These are phyloP conservation scores for Pterois miles DNA, from an alignment of 2,797 vertebrate genomes.

Conservation along the genomic window DNA sequence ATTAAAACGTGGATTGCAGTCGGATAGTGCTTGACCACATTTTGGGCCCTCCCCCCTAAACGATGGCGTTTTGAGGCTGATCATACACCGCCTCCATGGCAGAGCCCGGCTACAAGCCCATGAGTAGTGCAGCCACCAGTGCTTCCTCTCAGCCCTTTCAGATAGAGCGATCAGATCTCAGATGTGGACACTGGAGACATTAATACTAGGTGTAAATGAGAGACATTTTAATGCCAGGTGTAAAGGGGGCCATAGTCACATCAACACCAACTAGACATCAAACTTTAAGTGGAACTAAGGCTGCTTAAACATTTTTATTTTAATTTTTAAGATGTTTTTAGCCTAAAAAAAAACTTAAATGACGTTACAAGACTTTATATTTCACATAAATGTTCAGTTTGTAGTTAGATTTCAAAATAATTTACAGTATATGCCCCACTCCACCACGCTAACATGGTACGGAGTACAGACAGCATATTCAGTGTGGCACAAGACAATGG, in stretches of 20 bases:
- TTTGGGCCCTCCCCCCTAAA: too few species aligned
- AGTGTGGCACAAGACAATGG: background rate
- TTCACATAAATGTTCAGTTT: background rate
- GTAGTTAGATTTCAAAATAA: background rate
- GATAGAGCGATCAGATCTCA: too few species aligned
- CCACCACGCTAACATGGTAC: background rate
- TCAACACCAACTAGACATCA: background rate
- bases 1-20: too few species aligned
- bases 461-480: background rate
- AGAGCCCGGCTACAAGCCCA: too few species aligned
- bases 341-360: background rate
- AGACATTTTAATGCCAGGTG: too few species aligned
- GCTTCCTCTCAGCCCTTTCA: too few species aligned
- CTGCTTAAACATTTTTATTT: background rate
- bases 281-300: background rate
- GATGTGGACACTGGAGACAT: too few species aligned
- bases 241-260: background rate
- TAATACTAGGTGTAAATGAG: too few species aligned
- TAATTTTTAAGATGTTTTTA: background rate
- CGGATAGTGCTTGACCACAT: too few species aligned
- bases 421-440: background rate
- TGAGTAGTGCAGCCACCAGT: too few species aligned
- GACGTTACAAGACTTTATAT: background rate
- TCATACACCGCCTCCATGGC: too few species aligned
- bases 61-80: too few species aligned